Percentiles rank a stretch among this genome's conserved stretches.
Conservation (phyloP, 2,888 invertebrate genomes). For the Cryptus viduatorius region DNA sequence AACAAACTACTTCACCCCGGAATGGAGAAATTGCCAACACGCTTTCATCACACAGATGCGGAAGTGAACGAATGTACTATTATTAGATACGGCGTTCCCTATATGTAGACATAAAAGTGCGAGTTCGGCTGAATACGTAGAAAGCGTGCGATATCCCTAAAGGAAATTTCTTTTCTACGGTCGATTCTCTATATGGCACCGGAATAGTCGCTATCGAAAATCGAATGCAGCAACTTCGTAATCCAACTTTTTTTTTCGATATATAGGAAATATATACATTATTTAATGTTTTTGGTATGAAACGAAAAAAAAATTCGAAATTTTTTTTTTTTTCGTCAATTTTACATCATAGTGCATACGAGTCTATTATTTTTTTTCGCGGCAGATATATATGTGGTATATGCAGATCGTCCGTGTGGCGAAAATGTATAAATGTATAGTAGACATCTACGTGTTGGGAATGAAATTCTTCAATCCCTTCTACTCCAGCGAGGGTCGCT, state of each 20-base stretch:
- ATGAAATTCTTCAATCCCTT: constrained; percentile 1
- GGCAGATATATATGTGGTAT: background rate
- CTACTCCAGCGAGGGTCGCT: background rate
- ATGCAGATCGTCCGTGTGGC: no score
- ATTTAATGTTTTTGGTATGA: no score
- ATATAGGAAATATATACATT: no score
- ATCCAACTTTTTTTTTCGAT: constrained; percentile 8
- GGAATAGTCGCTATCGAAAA: constrained; percentile 4
- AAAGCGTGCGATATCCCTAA: constrained; percentile 63
- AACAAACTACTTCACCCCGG: constrained; percentile 20
- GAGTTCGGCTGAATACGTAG: constrained; percentile 39
- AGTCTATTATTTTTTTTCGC: background rate
- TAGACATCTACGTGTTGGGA: background rate
- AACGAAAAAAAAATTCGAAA: no score
- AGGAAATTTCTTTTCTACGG: constrained; percentile 53
- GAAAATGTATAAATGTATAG: background rate
- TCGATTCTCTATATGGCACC: constrained; percentile 29
- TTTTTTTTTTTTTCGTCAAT: background rate
- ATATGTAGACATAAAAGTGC: constrained; percentile 49
- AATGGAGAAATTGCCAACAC: constrained; percentile 51
- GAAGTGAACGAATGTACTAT: constrained; percentile 55
- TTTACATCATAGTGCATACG: background rate
- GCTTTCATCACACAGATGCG: constrained; percentile 57
- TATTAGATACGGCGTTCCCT: constrained; percentile 49
- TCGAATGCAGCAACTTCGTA: constrained; percentile 20